Conservation (phyloP, 2,888 invertebrate species). For the Catonia carolina region DNA sequence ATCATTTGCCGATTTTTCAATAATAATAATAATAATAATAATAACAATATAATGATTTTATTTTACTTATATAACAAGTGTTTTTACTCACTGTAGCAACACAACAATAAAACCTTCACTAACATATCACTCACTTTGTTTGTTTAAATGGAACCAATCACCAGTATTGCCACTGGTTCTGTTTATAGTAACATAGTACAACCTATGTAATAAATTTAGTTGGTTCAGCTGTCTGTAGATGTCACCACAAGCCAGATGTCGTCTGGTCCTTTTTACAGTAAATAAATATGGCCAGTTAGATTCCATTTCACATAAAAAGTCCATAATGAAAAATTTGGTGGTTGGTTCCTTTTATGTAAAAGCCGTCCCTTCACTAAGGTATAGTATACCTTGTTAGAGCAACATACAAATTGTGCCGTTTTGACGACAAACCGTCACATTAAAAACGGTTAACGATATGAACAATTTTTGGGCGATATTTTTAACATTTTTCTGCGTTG, state of each 20-base stretch:
- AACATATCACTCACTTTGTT: not conserved
- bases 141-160: not conserved
- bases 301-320: no score
- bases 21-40: not conserved
- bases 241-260: not conserved
- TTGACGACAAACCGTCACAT: no score
- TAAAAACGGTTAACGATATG: no score
- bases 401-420: no score
- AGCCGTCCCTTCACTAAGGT: constrained; percentile 1
- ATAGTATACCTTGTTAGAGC: no score
- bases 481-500: no score
- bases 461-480: no score
- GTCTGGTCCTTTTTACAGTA: constrained; percentile 2
- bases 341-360: constrained; percentile 6
- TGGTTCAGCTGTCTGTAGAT: not conserved
- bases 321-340: not conserved
- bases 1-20: not conserved
- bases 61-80: no score
- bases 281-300: not conserved
- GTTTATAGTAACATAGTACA: not conserved
- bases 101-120: no score
- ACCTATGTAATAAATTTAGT: not conserved
- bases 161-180: not conserved
- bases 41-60: not conserved
- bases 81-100: no score